These are phyloP conservation scores for Pristionchus fissidentatus DNA, from an alignment of 2,888 invertebrate species.

Conservation along the genomic window DNA sequence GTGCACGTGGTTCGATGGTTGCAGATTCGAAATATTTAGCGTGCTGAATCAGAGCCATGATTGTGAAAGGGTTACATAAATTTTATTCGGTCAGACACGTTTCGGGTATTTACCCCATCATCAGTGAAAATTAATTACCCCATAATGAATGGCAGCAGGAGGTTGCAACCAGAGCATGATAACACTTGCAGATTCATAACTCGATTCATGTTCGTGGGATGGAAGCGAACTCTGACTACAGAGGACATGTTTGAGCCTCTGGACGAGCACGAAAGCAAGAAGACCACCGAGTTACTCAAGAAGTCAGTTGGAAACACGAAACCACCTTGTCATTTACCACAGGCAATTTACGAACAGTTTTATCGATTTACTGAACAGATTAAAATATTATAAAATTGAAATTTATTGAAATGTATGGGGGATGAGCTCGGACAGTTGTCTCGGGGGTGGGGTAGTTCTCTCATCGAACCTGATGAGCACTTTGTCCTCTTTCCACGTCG, in stretches of 20 bases:
- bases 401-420: too few species aligned
- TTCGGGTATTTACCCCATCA: too few species aligned
- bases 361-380: too few species aligned
- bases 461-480: slow-evolving; percentile 29
- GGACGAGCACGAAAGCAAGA: slow-evolving; percentile 24
- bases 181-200: slow-evolving; percentile 47
- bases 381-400: too few species aligned
- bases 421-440: slow-evolving; percentile 3
- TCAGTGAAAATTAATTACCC: not conserved
- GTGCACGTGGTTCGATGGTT: too few species aligned
- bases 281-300: slow-evolving; percentile 17
- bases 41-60: too few species aligned
- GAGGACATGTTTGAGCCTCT: slow-evolving; percentile 48
- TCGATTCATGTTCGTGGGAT: slow-evolving; percentile 44
- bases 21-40: too few species aligned
- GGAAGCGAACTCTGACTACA: slow-evolving; percentile 12
- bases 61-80: too few species aligned
- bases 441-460: slow-evolving; percentile 3
- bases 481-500: not conserved
- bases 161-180: too few species aligned
- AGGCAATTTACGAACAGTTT: too few species aligned
- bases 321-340: not conserved
- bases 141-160: too few species aligned
- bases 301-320: not conserved
- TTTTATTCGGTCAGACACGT: too few species aligned